Evolutionary conservation across 2,113 vertebrate species (phyloP), one percentile per base, ranked within the genome.

Genomic region (Boulengeromyrus knoepffleri): DNA sequence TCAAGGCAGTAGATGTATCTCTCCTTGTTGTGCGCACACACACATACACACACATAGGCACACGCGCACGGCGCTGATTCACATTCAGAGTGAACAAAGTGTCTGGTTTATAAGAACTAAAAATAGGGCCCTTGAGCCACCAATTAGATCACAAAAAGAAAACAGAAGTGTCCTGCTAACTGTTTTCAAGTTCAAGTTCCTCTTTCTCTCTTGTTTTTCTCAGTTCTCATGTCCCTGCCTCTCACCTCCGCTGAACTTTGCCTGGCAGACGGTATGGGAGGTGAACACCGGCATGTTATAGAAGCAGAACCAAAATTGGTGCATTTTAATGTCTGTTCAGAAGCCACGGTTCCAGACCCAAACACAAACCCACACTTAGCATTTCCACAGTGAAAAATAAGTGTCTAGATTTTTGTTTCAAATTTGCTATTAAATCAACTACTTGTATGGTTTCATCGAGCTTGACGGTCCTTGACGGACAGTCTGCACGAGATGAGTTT

Each of bases 91-190:
- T 70, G 56, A 31, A 66, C 56, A n/a, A 87, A 39, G 47, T 27
- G 12, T 17, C 15, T 36, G 53, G 45, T 42, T 42, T 21, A 90
- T 45, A 86, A 24, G 15, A 24, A 53, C 56, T 90, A 86, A 58
- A 90, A 90, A 90, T 90, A 90, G 47, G 45, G 45, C 19, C 42
- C 83, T 56, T 56, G 6, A 74, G 46, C 19, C 84, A 70, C 84
- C 83, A 70, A 17, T 70, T 74, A 52, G 45, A 85, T 42, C 27
- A 31, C n/a, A 53, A 62, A 21, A 47, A 49, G 27, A 90, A 87
- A 70, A 1, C 3, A 66, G 83, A 90, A 90, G 84, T 19, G 17
- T 49, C 3, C 27, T 15, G 62, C 10, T 42, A 15, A 49, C 56
- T 36, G 24, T 70, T 87, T 50, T 46, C 10, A 31, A 36, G 83